Base-by-base conservation (phyloP, 2,113 vertebrate species). In the Tupaia chinensis region DNA sequence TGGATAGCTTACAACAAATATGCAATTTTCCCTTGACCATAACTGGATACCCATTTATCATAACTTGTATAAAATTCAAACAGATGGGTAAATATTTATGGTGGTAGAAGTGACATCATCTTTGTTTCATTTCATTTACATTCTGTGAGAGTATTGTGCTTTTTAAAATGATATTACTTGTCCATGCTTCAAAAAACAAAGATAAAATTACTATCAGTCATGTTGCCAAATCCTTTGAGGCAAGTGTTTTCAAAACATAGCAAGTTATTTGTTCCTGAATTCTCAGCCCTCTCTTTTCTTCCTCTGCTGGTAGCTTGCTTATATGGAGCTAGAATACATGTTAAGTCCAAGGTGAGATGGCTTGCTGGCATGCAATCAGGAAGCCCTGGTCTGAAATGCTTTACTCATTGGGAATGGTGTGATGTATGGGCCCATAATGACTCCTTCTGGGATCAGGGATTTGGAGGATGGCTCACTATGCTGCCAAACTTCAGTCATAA, bases 71-170 rank as follows among this genome's bases (percentile, higher is more conserved):
- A 68, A 89, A 32, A n/a, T 96, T 95, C 93, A 84, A 58, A 23
- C 72, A 78, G 58, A 72, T 29, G 76, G 61, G 85, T 89, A 95
- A 97, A 93, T 95, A 95, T 94, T 94, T 93, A 90, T 80, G 27
- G 27, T 91, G 27, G 58, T 76, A 83, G 93, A 97, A 95, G 94
- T 74, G 77, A 27, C 81, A 82, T 74, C 16, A 7, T 85, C 69
- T 93, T 93, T 86, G 81, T 92, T 95, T 92, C 17, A 27, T 60
- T 56, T 97, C 65, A 87, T 85, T 94, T 89, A 80, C n/a, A 93
- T 89, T 91, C 96, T 80, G 63, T 70, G 77, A 95, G 78, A 87
- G 44, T 63, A 25, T 81, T 23, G 56, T 73, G 63, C 29, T 91
- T 81, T 54, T 86, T 92, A 96, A 94, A 53, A 78, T 87, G 77